Evolutionary conservation across 2,888 invertebrate species (phyloP).

Genomic region (Eledona agricola): DNA sequence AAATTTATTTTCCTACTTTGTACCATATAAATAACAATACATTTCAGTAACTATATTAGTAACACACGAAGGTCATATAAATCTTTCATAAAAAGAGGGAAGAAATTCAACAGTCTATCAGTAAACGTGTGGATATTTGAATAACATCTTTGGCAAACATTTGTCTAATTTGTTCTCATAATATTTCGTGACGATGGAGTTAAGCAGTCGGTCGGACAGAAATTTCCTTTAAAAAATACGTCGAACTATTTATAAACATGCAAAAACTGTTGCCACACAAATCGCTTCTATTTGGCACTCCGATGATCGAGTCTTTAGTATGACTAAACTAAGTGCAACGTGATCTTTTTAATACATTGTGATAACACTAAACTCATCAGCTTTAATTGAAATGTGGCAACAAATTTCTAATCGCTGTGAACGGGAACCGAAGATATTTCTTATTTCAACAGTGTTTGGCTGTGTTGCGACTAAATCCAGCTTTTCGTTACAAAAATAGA

Average conservation of each 20-base stretch:
- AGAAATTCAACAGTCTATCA: constrained; percentile 39
- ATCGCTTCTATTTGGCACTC: constrained; percentile 17
- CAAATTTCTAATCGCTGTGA: constrained; percentile 20
- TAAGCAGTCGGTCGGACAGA: constrained; percentile 27
- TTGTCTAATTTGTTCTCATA: constrained; percentile 30
- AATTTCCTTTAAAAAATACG: constrained; percentile 18
- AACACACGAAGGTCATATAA: constrained; percentile 34
- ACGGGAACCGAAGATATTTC: no score
- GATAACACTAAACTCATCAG: neutral
- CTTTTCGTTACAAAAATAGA: neutral
- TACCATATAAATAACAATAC: constrained; percentile 40
- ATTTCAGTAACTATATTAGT: constrained; percentile 34
- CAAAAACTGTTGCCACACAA: constrained; percentile 28
- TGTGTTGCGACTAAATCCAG: no score
- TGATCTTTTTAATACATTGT: neutral
- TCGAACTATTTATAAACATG: constrained; percentile 18
- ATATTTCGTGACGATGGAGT: constrained; percentile 19
- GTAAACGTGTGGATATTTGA: constrained; percentile 34
- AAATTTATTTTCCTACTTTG: constrained; percentile 39
- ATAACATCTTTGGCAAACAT: constrained; percentile 39
- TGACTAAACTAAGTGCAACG: neutral
- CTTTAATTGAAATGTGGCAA: constrained; percentile 17
- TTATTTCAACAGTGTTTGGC: no score
- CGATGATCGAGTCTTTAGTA: constrained; percentile 11
- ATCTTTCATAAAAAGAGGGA: constrained; percentile 36